Conservation (phyloP, 2,113 vertebrate genomes). For the Picathartes gymnocephalus region DNA sequence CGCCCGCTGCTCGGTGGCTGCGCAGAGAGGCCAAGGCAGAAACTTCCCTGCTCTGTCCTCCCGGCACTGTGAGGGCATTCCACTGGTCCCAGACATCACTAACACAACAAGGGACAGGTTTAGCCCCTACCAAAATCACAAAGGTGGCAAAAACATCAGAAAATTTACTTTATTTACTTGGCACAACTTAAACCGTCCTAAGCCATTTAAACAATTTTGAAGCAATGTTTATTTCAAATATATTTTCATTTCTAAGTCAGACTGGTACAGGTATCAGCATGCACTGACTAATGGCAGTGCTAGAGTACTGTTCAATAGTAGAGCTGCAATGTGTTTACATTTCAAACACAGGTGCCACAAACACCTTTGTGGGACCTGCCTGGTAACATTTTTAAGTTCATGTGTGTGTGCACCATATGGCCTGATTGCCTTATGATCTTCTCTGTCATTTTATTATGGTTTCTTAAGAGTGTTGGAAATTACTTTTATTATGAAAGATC, state of each 20-base stretch:
- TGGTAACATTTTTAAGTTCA: not conserved
- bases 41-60: not conserved
- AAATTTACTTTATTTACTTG: not conserved
- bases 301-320: not conserved
- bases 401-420: not conserved
- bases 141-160: not conserved
- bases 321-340: not conserved
- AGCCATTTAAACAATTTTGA: not conserved
- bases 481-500: not conserved
- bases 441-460: not conserved
- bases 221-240: not conserved
- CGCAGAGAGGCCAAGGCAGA: rapidly evolving
- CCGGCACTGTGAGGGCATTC: rapidly evolving
- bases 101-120: not conserved
- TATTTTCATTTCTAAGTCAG: not conserved
- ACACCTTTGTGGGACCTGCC: not conserved
- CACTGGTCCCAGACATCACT: rapidly evolving
- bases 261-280: not conserved
- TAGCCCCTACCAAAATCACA: not conserved
- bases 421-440: rapidly evolving
- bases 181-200: rapidly evolving
- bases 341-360: not conserved
- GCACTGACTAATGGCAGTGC: not conserved
- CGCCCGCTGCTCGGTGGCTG: rapidly evolving
- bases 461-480: not conserved